Percentiles rank a stretch among this genome's conserved stretches.
phyloP scores from a whole-genome alignment of 2,888 invertebrate genomes.

The Tethea ocularis region DNA sequence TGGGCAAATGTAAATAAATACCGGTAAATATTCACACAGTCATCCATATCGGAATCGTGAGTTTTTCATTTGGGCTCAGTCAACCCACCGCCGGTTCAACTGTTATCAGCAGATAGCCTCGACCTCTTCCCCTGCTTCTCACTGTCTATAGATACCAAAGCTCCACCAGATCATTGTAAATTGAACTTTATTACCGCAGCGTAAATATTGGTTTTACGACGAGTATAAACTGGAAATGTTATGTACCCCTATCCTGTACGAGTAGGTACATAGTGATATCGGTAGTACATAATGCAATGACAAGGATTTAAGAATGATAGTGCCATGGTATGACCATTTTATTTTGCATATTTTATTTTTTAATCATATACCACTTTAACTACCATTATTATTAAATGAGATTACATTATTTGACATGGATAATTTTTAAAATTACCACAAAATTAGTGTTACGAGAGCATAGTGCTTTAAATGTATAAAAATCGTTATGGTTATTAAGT shows the following conservation, averaged over 20 bases:
- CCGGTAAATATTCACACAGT: slow-evolving; percentile 24
- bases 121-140: slow-evolving; percentile 71
- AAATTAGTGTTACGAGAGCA: too few relatives aligned
- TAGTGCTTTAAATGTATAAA: too few relatives aligned
- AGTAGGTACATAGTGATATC: slow-evolving; percentile 51
- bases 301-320: slow-evolving; percentile 34
- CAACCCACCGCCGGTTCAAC: slow-evolving; percentile 56
- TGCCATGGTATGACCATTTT: slow-evolving; percentile 30
- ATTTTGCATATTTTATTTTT: background rate
- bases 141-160: slow-evolving; percentile 34
- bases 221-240: slow-evolving; percentile 38
- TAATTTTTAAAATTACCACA: too few relatives aligned
- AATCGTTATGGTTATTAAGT: too few relatives aligned
- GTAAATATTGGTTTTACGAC: slow-evolving; percentile 25
- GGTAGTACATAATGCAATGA: slow-evolving; percentile 46
- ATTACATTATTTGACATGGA: too few relatives aligned
- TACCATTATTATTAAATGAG: too few relatives aligned
- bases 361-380: too few relatives aligned
- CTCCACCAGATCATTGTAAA: slow-evolving; percentile 22
- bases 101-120: slow-evolving; percentile 76
- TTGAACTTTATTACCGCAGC: slow-evolving; percentile 33
- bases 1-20: slow-evolving; percentile 17
- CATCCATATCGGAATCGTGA: slow-evolving; percentile 25
- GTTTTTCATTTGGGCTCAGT: slow-evolving; percentile 60
- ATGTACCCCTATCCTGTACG: slow-evolving; percentile 53